These are phyloP conservation scores for Amphimedon queenslandica DNA, from an alignment of 37 sponge, comb jelly and placozoan species.

Conservation along the genomic window DNA sequence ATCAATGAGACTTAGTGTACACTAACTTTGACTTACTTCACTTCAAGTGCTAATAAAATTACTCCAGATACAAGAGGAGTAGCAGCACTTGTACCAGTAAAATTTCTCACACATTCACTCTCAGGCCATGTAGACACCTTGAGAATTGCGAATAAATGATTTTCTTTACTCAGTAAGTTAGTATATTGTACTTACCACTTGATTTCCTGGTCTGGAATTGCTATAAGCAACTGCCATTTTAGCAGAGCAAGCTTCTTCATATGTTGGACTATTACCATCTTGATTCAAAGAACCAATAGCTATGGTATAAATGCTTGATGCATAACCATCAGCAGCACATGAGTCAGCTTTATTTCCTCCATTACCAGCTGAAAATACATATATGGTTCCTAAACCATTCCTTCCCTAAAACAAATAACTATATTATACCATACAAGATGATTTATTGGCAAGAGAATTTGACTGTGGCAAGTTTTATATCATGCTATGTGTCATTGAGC, in stretches of 20 bases:
- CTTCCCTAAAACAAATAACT: conserved; percentile 74
- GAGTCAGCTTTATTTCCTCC: conserved; percentile 79
- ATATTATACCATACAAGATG: too few relatives aligned
- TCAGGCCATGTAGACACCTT: conserved; percentile 44
- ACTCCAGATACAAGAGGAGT: conserved; percentile 59
- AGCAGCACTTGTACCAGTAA: conserved; percentile 65
- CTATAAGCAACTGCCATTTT: conserved; percentile 85
- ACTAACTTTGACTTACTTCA: conserved; percentile 73
- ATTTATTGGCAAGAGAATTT: too few relatives aligned
- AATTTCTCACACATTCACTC: conserved; percentile 32
- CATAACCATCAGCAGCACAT: conserved; percentile 94
- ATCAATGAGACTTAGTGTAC: too few relatives aligned
- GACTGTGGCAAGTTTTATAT: too few relatives aligned
- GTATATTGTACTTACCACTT: too few relatives aligned
- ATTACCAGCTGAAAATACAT: conserved; percentile 96
- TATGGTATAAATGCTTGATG: conserved; percentile 82
- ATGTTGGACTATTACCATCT: conserved; percentile 66
- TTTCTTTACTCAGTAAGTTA: too few relatives aligned
- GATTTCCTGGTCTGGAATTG: too few relatives aligned
- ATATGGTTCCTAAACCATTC: conserved; percentile 72
- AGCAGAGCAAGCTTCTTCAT: conserved; percentile 85
- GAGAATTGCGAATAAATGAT: too few relatives aligned
- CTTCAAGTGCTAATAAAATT: conserved; percentile 70
- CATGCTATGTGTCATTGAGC: too few relatives aligned
- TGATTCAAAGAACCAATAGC: conserved; percentile 77